phyloP scores from a whole-genome alignment of 2,113 vertebrate species.

The Pterocles gutturalis region DNA sequence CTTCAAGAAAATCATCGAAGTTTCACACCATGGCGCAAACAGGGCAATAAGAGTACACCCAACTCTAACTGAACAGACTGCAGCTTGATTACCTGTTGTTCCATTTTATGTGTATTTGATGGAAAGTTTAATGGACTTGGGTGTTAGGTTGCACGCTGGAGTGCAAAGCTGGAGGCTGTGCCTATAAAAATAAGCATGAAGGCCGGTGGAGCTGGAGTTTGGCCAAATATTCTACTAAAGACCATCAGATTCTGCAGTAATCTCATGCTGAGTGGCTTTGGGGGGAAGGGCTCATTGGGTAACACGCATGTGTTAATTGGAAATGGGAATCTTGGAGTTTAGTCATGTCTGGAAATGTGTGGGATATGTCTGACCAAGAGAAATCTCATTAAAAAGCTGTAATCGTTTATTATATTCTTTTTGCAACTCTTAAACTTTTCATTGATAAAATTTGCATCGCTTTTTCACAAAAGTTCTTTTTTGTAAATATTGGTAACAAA shows the following conservation, averaged over 20 bases:
- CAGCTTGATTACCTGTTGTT: conserved; percentile 34
- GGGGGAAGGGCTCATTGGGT: background rate
- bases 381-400: conserved; percentile 17
- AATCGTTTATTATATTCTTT: background rate
- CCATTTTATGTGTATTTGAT: conserved; percentile 6
- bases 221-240: conserved; percentile 18
- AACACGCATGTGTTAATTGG: background rate
- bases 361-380: conserved; percentile 29
- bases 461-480: background rate
- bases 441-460: background rate
- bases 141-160: conserved; percentile 43
- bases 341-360: conserved; percentile 54
- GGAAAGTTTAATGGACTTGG: conserved; percentile 37
- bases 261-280: conserved; percentile 3
- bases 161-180: background rate
- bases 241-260: conserved; percentile 28
- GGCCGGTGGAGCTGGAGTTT: conserved; percentile 26
- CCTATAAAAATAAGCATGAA: conserved; percentile 58
- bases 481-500: background rate
- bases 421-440: background rate
- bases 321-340: conserved; percentile 37
- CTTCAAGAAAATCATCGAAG: background rate
- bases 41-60: background rate
- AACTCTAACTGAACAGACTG: background rate
- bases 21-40: background rate